These are phyloP conservation scores for Zootoca vivipara DNA, from an alignment of 2,113 vertebrate species.

Conservation along the genomic window DNA sequence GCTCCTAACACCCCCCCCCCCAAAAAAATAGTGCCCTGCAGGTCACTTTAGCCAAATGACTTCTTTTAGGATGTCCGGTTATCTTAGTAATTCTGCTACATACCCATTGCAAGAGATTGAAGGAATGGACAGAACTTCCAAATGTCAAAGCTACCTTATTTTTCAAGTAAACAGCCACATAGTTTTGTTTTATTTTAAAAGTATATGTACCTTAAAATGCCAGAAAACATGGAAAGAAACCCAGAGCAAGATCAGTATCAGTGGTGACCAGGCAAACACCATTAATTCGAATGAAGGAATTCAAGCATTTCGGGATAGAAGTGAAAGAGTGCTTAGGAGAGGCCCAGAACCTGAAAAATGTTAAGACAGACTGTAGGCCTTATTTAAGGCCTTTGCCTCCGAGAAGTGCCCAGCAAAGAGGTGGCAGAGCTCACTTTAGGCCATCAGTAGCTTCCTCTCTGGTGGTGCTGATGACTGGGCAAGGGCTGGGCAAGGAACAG, in stretches of 20 bases:
- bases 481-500: constrained; percentile 15
- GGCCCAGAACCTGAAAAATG: constrained; percentile 10
- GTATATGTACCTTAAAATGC: not conserved
- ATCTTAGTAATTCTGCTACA: not conserved
- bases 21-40: not conserved
- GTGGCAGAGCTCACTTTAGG: constrained; percentile 68
- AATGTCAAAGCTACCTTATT: not conserved
- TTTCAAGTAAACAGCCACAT: not conserved
- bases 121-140: not conserved
- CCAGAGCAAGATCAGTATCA: not conserved
- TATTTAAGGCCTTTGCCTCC: not conserved
- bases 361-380: not conserved
- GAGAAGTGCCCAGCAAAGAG: not conserved
- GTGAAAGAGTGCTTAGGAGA: not conserved
- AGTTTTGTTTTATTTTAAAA: not conserved
- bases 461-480: constrained; percentile 41
- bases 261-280: not conserved
- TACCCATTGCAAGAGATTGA: not conserved
- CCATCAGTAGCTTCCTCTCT: constrained; percentile 60
- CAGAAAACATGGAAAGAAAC: not conserved
- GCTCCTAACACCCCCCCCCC: not conserved
- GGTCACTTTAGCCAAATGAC: not conserved
- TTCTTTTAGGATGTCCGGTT: not conserved
- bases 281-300: not conserved
- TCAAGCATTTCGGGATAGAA: not conserved